phyloP scores from a whole-genome alignment of 1,140 invertebrate genomes.

The Battus philenor region DNA sequence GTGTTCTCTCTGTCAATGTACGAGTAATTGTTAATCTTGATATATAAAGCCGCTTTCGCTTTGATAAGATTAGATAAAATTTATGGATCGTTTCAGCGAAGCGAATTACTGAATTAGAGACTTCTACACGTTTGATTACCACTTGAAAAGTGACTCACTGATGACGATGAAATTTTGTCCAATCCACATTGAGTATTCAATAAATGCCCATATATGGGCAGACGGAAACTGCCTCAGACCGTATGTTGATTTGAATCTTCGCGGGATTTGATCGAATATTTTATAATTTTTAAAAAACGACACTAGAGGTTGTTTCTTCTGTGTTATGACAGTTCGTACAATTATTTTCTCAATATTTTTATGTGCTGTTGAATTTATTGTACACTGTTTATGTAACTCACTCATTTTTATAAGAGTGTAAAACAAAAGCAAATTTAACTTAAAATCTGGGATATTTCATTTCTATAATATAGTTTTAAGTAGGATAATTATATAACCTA shows the following conservation, averaged over 20 bases:
- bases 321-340: too few relatives aligned
- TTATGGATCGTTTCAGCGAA: slow-evolving; percentile 34
- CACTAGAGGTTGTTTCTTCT: too few relatives aligned
- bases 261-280: slow-evolving; percentile 21
- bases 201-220: slow-evolving; percentile 70
- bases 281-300: not conserved
- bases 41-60: slow-evolving; percentile 33
- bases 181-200: slow-evolving; percentile 59
- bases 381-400: too few relatives aligned
- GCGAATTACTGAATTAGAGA: slow-evolving; percentile 28
- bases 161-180: slow-evolving; percentile 51
- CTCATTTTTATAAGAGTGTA: too few relatives aligned
- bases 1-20: slow-evolving; percentile 30
- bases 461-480: not conserved
- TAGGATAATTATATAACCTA: too few relatives aligned
- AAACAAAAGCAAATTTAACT: too few relatives aligned
- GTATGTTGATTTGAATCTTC: slow-evolving; percentile 36
- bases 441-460: too few relatives aligned
- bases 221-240: slow-evolving; percentile 44
- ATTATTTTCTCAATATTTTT: too few relatives aligned
- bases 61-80: slow-evolving; percentile 48
- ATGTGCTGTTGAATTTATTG: too few relatives aligned
- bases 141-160: slow-evolving; percentile 60
- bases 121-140: slow-evolving; percentile 37
- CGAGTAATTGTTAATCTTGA: slow-evolving; percentile 27